Percentiles rank a stretch among this genome's conserved stretches.
phyloP scores from a whole-genome alignment of 1,140 invertebrate genomes.

The Metaphire vulgaris region DNA sequence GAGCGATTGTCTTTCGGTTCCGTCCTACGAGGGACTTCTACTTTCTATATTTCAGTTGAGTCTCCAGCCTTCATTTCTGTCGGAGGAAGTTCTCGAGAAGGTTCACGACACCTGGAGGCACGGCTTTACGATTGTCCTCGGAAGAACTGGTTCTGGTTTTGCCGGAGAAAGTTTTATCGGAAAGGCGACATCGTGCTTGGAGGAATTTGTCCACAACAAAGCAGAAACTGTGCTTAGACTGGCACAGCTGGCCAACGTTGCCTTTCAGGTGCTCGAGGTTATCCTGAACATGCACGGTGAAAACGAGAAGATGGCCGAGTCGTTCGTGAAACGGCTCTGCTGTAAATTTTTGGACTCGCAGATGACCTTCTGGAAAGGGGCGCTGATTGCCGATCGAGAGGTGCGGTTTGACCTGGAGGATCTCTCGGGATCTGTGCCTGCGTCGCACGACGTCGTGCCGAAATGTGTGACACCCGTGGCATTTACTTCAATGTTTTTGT shows the following conservation, averaged over 20 bases:
- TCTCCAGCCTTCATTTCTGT: background rate
- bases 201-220: background rate
- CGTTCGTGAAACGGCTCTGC: background rate
- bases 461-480: background rate
- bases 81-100: background rate
- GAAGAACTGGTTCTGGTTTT: background rate
- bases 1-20: background rate
- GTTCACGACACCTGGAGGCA: background rate
- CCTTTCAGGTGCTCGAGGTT: background rate
- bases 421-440: background rate
- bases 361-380: background rate
- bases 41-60: background rate
- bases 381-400: background rate
- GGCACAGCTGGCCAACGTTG: background rate
- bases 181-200: background rate
- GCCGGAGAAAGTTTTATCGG: background rate
- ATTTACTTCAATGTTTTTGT: background rate
- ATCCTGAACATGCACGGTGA: background rate
- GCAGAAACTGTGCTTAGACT: background rate
- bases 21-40: background rate
- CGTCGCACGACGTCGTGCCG: background rate
- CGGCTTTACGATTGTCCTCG: background rate
- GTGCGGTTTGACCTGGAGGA: background rate
- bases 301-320: background rate
- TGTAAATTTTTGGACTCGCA: background rate